Base-by-base conservation (phyloP, 2,888 invertebrate genomes). In the Pilophorus perplexus region DNA sequence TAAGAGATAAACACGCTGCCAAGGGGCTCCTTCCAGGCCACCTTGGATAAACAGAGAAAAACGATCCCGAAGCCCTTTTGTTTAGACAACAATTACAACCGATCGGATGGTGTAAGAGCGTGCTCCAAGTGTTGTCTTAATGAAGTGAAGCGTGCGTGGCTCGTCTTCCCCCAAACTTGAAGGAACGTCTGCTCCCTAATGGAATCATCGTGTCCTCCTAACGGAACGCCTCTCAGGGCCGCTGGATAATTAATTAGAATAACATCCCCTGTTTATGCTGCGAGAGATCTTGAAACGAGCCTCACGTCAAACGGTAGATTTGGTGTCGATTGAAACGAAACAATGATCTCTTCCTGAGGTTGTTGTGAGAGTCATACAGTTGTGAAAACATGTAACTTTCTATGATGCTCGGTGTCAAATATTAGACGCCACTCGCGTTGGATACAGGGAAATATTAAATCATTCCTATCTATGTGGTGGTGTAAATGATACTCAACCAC, bases 221-320 rank as follows among this genome's bases (percentile, higher is more conserved):
- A 22, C 48, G 22, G 22, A 18, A 23, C 8, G n/a, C n/a, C n/a
- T n/a, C n/a, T n/a, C n/a, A n/a, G 5, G 10, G 12, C 52, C 52
- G 52, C 52, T 18, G 27, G 52, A 27, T 52, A 52, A 52, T 52
- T 52, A 52, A 52, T 52, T 52, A 18, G 25, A 52, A 52, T 52
- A 52, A 52, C 52, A 52, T 10, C 18, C 27, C 28, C 12, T 52
- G 52, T 52, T 52, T 52, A 16, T 28, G 52, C 27, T 18, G 33
- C 6, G 33, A 33, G n/a, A 46, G 46, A 10, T 22, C 46, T 46
- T 10, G 46, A 46, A 23, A 46, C 46, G 25, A 46, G 23, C 23
- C n/a, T n/a, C n/a, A n/a, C n/a, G n/a, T n/a, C n/a, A n/a, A n/a
- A n/a, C n/a, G n/a, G n/a, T n/a, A n/a, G n/a, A n/a, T n/a, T n/a